Evolutionary conservation across 1,140 invertebrate genomes (phyloP).

Genomic region (Sarcophaga peregrina): DNA sequence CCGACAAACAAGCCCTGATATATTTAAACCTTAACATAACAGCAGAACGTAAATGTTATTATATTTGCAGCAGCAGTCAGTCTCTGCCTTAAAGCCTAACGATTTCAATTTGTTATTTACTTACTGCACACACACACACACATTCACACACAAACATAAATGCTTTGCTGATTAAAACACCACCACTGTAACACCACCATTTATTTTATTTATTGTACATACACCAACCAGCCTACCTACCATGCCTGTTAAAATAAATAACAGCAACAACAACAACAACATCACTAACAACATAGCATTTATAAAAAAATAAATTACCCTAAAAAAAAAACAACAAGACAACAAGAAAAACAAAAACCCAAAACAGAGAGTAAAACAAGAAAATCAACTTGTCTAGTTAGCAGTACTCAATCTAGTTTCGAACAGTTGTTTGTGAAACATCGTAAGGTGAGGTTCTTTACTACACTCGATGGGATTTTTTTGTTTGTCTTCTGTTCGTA

Average conservation of each 20-base stretch:
- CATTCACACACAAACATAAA: slow-evolving; percentile 22
- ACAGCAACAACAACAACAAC: background rate
- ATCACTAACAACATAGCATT: slow-evolving; percentile 52
- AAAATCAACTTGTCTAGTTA: slow-evolving; percentile 67
- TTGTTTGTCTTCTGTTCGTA: background rate
- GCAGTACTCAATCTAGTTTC: slow-evolving; percentile 67
- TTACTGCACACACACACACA: slow-evolving; percentile 13
- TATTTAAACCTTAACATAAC: slow-evolving; percentile 41
- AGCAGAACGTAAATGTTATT: slow-evolving; percentile 24
- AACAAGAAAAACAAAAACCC: slow-evolving; percentile 49
- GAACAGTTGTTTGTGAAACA: slow-evolving; percentile 65
- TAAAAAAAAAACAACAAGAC: background rate
- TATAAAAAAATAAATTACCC: slow-evolving; percentile 61
- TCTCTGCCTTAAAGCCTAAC: background rate
- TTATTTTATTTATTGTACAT: background rate
- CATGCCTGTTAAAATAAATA: background rate
- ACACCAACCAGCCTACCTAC: background rate
- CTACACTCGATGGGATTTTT: slow-evolving; percentile 33
- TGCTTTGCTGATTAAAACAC: background rate
- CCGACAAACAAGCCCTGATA: slow-evolving; percentile 59
- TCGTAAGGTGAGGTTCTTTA: slow-evolving; percentile 61
- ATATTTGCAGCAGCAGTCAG: slow-evolving; percentile 48
- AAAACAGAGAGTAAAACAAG: slow-evolving; percentile 51
- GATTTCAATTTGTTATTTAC: background rate
- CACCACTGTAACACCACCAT: background rate